phyloP scores from a whole-genome alignment of 1,140 invertebrate species.

The Eriosoma lanigerum region DNA sequence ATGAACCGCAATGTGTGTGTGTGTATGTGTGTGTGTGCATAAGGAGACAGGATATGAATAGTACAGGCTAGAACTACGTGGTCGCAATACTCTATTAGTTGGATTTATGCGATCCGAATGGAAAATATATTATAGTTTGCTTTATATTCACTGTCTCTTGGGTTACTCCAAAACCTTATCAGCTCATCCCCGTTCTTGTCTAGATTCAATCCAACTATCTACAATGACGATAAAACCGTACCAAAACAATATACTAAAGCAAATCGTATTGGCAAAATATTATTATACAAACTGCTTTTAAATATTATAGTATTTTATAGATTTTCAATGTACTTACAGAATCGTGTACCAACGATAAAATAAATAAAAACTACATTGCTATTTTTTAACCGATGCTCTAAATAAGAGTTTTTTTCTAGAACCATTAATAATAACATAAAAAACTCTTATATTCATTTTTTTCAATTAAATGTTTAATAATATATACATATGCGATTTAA shows the following conservation, averaged over 20 bases:
- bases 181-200: neutral
- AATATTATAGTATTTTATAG: too few species aligned
- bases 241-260: neutral
- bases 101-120: constrained; percentile 20
- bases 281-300: neutral
- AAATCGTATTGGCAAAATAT: neutral
- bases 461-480: too few species aligned
- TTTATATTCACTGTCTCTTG: constrained; percentile 2
- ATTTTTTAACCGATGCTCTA: too few species aligned
- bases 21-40: neutral
- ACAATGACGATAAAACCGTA: neutral
- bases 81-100: constrained; percentile 45
- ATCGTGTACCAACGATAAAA: too few species aligned
- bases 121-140: constrained; percentile 8
- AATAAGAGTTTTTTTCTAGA: too few species aligned
- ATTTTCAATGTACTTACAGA: too few species aligned
- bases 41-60: constrained; percentile 29
- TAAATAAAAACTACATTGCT: too few species aligned
- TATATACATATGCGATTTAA: too few species aligned
- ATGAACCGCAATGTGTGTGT: constrained; percentile 1
- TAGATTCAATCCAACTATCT: neutral
- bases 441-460: too few species aligned
- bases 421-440: too few species aligned
- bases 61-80: constrained; percentile 35
- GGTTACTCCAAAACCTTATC: constrained; percentile 2